Percentiles rank a stretch among this genome's conserved stretches.
Conservation (phyloP, 2,888 invertebrate species). For the Euphydryas editha region DNA sequence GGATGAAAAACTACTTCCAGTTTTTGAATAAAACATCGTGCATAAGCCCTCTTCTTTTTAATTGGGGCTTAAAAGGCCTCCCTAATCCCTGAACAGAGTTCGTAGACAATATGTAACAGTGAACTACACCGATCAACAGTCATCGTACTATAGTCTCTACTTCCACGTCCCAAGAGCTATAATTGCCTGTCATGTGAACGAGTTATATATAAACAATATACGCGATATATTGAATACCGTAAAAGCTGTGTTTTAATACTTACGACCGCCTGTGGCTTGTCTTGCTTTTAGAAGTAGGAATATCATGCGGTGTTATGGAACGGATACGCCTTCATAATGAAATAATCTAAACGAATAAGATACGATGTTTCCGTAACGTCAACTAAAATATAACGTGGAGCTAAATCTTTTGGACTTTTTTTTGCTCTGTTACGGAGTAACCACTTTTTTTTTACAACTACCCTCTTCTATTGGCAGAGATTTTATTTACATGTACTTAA, state of each 20-base stretch:
- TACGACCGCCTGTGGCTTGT: constrained; percentile 31
- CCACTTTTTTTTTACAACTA: too few relatives aligned
- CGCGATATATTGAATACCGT: constrained; percentile 35
- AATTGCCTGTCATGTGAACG: constrained; percentile 1
- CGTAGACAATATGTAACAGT: constrained; percentile 30
- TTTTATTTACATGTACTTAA: too few relatives aligned
- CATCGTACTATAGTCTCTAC: constrained; percentile 22
- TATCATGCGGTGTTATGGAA: constrained; percentile 19
- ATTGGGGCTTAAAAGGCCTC: constrained; percentile 50
- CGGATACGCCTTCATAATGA: constrained; percentile 10
- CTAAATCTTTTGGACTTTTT: too few relatives aligned
- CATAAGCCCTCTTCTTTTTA: constrained; percentile 48
- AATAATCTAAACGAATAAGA: constrained; percentile 2
- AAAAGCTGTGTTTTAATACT: constrained; percentile 35
- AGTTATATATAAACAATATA: constrained; percentile 25
- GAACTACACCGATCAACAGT: constrained; percentile 6
- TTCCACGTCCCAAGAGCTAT: background rate
- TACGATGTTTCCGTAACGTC: too few relatives aligned
- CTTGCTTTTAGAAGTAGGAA: constrained; percentile 19
- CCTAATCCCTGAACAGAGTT: constrained; percentile 44
- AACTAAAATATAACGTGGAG: too few relatives aligned
- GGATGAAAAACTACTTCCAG: constrained; percentile 39
- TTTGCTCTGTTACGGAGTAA: too few relatives aligned
- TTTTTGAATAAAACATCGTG: constrained; percentile 45
- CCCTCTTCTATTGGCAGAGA: too few relatives aligned